Percentiles rank a stretch among this genome's conserved stretches.
Conservation (phyloP, 2,888 invertebrate genomes). For the Lamellibrachia satsuma region DNA sequence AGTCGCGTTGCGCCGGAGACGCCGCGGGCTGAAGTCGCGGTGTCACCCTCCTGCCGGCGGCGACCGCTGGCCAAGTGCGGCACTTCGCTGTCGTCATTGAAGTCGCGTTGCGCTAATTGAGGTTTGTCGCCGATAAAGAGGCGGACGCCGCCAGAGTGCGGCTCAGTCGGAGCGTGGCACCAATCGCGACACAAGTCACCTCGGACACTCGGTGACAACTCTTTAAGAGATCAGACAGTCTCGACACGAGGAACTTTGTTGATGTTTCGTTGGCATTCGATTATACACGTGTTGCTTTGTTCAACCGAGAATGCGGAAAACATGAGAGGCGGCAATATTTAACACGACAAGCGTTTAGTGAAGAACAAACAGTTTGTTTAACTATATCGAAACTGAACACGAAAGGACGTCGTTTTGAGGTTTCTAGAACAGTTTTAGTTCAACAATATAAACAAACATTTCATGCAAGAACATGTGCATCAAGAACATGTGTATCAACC, state of each 20-base stretch:
- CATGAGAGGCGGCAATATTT: background rate
- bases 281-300: background rate
- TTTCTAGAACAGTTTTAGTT: background rate
- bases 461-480: background rate
- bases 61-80: background rate
- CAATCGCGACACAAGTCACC: background rate
- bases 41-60: background rate
- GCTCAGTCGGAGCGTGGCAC: background rate
- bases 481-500: background rate
- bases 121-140: slow-evolving; percentile 5
- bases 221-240: background rate
- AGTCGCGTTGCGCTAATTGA: background rate
- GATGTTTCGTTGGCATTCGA: background rate
- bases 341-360: background rate
- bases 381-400: background rate
- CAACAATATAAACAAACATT: background rate
- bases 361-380: background rate
- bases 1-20: background rate
- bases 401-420: background rate
- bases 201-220: background rate
- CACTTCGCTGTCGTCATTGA: background rate
- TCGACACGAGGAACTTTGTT: background rate
- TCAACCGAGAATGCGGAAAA: background rate
- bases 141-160: background rate
- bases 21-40: background rate